These are phyloP conservation scores for Eudyptes chrysolophus DNA, from an alignment of 2,113 vertebrate species.

Conservation along the genomic window DNA sequence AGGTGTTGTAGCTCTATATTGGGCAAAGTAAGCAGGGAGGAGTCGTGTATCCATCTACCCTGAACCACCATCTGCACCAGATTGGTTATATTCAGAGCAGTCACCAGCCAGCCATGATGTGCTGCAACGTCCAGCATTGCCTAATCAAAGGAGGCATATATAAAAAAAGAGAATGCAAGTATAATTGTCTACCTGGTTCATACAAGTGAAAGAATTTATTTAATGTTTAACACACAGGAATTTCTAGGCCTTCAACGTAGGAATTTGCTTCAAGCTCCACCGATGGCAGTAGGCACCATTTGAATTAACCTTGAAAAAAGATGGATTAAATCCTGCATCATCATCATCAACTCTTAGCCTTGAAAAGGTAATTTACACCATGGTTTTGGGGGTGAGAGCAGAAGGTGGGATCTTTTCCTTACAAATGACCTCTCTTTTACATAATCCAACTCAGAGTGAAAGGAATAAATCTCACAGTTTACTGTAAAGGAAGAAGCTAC, in stretches of 20 bases:
- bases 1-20: conserved; percentile 87
- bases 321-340: neutral
- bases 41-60: conserved; percentile 91
- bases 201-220: neutral
- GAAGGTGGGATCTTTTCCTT: neutral
- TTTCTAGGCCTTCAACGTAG: neutral
- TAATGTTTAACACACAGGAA: neutral
- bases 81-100: conserved; percentile 87
- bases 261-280: neutral
- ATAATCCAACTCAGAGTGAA: neutral
- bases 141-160: conserved; percentile 63
- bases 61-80: conserved; percentile 96
- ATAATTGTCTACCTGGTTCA: neutral
- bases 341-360: neutral
- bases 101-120: conserved; percentile 91
- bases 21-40: conserved; percentile 88
- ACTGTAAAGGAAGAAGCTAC: neutral
- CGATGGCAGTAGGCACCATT: neutral
- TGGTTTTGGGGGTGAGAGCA: neutral
- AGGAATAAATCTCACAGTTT: neutral
- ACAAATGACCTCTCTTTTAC: neutral
- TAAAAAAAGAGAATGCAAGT: neutral
- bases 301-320: neutral
- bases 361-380: neutral
- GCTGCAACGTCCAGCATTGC: conserved; percentile 95